These are phyloP conservation scores for Palloptera scutellata DNA, from an alignment of 2,888 invertebrate species.

Conservation along the genomic window DNA sequence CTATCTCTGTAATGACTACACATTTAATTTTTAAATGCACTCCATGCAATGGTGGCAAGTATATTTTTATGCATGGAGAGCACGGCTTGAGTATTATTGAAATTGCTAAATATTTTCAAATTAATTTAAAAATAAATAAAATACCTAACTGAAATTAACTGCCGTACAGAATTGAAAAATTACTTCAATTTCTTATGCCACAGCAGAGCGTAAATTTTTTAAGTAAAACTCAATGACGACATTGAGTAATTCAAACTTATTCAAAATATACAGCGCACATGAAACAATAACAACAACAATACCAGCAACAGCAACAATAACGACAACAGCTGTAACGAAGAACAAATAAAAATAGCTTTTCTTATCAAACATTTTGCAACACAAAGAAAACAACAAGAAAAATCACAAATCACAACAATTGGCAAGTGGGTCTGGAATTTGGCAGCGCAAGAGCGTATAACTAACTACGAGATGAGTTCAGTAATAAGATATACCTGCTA, in stretches of 20 bases:
- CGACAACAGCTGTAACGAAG: constrained; percentile 15
- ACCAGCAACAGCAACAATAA: constrained; percentile 23
- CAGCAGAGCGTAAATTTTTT: constrained; percentile 9
- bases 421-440: not conserved
- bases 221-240: constrained; percentile 32
- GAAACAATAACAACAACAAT: constrained; percentile 25
- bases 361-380: constrained; percentile 17
- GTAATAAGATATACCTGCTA: constrained; percentile 23
- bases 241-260: constrained; percentile 40
- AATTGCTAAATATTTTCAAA: not conserved
- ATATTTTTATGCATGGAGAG: not conserved
- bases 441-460: not conserved
- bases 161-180: constrained; percentile 33
- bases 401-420: constrained; percentile 12
- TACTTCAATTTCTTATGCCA: constrained; percentile 29
- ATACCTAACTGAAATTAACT: constrained; percentile 9
- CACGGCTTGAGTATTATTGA: not conserved
- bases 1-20: not conserved
- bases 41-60: not conserved
- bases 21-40: constrained; percentile 5
- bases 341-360: constrained; percentile 19
- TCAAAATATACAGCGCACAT: constrained; percentile 31
- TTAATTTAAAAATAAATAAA: constrained; percentile 25
- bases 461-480: not conserved
- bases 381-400: not conserved